Evolutionary conservation across 2,888 invertebrate genomes (phyloP), one percentile per base, ranked within the genome.

Genomic region (Callyntrura sp.): DNA sequence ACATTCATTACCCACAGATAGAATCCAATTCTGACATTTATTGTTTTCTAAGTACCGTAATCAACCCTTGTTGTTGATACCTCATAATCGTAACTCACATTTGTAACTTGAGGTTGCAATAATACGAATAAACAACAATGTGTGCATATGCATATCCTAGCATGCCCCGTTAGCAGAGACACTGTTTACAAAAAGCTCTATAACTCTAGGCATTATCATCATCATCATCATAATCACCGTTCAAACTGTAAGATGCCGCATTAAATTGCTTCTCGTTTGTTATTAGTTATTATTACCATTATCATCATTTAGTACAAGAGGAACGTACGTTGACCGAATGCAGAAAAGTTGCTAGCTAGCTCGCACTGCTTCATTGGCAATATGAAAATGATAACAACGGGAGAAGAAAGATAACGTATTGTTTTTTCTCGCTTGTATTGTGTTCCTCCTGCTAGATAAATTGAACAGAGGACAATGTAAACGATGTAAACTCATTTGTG

Each of bases 11-110:
- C 70, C 28, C 23, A 43, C 11, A 51, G 45, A 70, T 45, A 76
- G 25, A 76, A 51, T 20, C 35, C 55, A 78, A 55, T 78, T 79
- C 20, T 87, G 87, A 87, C 87, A 81, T 81, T 87, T 87, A 87
- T 87, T 81, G 70, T 87, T 87, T 70, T 79, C 35, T 79, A 86
- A 86, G 86, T 86, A 86, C 65, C 79, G 55, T 78, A 68, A 85
- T 60, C 62, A 85, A 25, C 20, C 48, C 85, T 85, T 48, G 11
- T 11, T 25, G 60, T 85, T 60, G 60, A 76, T 76, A 76, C 76
- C 28, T 76, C 76, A 62, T 76, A 76, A 85, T 76, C 85, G 76
- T 85, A 85, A 85, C 62, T 85, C 85, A 76, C 73, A n/a, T 60
- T 62, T n/a, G 62, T 62, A 81, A 81, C 20, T 11, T 45, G 43